phyloP scores from a whole-genome alignment of 2,797 vertebrate species.

The Coluber constrictor region DNA sequence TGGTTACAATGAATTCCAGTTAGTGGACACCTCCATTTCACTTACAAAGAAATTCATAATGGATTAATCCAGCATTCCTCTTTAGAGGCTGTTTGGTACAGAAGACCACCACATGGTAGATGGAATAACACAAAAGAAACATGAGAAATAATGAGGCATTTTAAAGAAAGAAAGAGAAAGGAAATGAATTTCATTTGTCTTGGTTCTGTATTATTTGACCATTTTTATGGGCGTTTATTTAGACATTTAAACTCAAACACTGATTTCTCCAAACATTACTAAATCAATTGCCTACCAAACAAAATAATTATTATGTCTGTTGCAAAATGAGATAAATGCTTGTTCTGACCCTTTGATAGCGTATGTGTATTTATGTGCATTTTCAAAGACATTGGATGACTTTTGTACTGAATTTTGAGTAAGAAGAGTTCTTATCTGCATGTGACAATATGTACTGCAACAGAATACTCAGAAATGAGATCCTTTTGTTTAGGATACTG shows the following conservation, averaged over 20 bases:
- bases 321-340: background rate
- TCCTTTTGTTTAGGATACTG: conserved; percentile 11
- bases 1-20: background rate
- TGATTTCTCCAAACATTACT: background rate
- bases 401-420: background rate
- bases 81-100: background rate
- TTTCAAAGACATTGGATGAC: background rate
- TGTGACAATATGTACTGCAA: conserved; percentile 4
- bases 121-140: background rate
- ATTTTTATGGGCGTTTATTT: background rate
- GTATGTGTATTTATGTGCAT: background rate
- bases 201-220: background rate
- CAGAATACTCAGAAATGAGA: background rate
- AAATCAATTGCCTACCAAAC: background rate
- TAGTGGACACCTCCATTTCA: background rate
- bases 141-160: background rate
- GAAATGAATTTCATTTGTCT: background rate
- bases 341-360: rapidly evolving
- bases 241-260: background rate
- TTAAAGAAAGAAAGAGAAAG: background rate
- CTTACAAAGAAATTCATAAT: background rate
- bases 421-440: background rate
- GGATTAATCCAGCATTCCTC: background rate
- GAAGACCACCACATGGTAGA: background rate
- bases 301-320: background rate